Conservation (phyloP, 2,888 invertebrate species). For the Laothoe populi region DNA sequence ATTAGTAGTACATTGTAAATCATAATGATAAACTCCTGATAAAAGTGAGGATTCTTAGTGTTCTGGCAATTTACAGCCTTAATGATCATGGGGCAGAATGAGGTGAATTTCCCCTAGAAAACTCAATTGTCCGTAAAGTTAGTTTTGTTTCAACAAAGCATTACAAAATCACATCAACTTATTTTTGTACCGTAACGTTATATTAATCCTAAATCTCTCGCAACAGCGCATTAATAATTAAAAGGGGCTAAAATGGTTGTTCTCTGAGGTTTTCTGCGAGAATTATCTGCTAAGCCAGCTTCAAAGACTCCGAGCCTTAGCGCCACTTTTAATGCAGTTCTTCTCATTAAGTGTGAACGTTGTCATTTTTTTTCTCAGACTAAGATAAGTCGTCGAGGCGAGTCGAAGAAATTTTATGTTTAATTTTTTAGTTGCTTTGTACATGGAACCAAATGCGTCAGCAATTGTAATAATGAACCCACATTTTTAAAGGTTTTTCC, state of each 20-base stretch:
- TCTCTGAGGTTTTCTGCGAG: conserved; percentile 59
- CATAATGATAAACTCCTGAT: too few species aligned
- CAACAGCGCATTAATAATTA: conserved; percentile 74
- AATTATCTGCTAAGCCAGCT: conserved; percentile 60
- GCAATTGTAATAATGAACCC: not conserved
- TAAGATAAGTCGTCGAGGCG: not conserved
- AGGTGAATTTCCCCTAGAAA: too few species aligned
- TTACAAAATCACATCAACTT: not conserved
- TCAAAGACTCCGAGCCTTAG: conserved; percentile 38
- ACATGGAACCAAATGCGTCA: not conserved
- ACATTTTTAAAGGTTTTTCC: not conserved
- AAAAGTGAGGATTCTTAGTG: too few species aligned
- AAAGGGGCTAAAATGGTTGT: conserved; percentile 66
- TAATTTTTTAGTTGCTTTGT: not conserved
- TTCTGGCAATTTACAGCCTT: too few species aligned
- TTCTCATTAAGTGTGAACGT: conserved; percentile 21
- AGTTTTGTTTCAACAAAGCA: not conserved
- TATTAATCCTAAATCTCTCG: conserved; percentile 66
- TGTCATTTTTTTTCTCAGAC: not conserved
- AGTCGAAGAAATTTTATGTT: not conserved
- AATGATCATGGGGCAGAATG: too few species aligned
- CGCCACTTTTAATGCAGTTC: conserved; percentile 30
- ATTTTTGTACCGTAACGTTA: conserved; percentile 34
- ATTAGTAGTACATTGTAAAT: too few species aligned
- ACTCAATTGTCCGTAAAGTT: too few species aligned